These are phyloP conservation scores for Palaemon carinicauda DNA, from an alignment of 1,140 invertebrate species.

Conservation along the genomic window DNA sequence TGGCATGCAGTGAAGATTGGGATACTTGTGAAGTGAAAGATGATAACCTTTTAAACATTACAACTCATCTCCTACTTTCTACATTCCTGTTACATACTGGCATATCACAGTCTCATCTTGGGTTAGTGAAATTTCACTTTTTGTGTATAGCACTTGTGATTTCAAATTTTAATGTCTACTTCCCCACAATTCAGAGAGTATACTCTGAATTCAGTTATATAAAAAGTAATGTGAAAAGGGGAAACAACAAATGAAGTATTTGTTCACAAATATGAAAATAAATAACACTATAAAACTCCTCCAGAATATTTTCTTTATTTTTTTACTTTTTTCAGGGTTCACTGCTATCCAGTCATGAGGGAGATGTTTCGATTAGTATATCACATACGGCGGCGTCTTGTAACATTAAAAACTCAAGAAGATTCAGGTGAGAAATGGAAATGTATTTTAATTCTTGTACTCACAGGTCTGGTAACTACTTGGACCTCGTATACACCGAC, in stretches of 20 bases:
- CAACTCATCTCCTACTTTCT: constrained; percentile 68
- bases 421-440: neutral
- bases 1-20: constrained; percentile 66
- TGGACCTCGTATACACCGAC: no score
- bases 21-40: constrained; percentile 67
- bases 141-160: neutral
- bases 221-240: neutral
- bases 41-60: constrained; percentile 67
- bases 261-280: neutral
- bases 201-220: neutral
- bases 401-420: constrained; percentile 45
- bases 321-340: neutral
- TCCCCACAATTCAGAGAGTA: neutral
- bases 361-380: constrained; percentile 59
- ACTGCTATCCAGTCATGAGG: constrained; percentile 50
- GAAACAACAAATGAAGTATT: neutral
- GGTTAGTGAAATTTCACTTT: constrained; percentile 15
- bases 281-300: neutral
- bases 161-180: neutral
- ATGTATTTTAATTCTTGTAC: neutral
- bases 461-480: no score
- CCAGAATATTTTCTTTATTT: neutral
- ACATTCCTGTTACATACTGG: constrained; percentile 70
- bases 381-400: constrained; percentile 45
- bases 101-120: constrained; percentile 56